Evolutionary conservation across 2,797 vertebrate species (phyloP), one percentile per base, ranked within the genome.

Genomic region (Bucorvus abyssinicus): DNA sequence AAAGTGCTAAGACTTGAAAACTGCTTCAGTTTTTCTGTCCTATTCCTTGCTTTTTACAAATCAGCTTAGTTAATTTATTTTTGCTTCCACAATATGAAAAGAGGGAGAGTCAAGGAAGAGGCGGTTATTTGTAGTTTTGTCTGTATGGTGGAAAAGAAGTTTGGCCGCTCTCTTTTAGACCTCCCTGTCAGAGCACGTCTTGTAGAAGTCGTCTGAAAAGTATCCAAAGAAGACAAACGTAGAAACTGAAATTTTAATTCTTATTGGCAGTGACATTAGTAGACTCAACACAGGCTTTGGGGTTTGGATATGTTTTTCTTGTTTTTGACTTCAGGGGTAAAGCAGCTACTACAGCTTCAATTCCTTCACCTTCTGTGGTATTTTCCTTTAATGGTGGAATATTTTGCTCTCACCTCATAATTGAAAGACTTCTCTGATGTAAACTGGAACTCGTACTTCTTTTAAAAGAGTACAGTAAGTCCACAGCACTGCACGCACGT

Each of bases 171-270:
- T 70, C 32, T 80, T 42, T 34, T 50, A 91, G 92, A 95, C 94
- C 93, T 95, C 91, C 89, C 65, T 89, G 89, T 88, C 42, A 26
- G 79, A 83, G 42, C 44, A 84, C n/a, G 50, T 84, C 69, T 47
- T 93, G 65, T 68, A 95, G 91, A 91, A 94, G 61, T 61, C 91
- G 40, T 79, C 73, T 97, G 96, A 96, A 97, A 94, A 38, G 12
- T 40, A 65, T 92, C 94, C 94, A 95, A 95, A 88, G 77, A 89
- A 29, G 95, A 88, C 91, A 96, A 94, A 94, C 85, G 83, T 40
- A 96, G 73, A 61, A 94, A 91, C 82, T 73, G 85, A 88, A 91
- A 52, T 94, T 96, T 95, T 90, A 88, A 91, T 85, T 96, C 92
- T 61, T 81, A 60, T 81, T 96, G 94, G 91, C 87, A 93, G n/a